Evolutionary conservation across 2,888 invertebrate species (phyloP).

Genomic region (Athripsodes cinereus): DNA sequence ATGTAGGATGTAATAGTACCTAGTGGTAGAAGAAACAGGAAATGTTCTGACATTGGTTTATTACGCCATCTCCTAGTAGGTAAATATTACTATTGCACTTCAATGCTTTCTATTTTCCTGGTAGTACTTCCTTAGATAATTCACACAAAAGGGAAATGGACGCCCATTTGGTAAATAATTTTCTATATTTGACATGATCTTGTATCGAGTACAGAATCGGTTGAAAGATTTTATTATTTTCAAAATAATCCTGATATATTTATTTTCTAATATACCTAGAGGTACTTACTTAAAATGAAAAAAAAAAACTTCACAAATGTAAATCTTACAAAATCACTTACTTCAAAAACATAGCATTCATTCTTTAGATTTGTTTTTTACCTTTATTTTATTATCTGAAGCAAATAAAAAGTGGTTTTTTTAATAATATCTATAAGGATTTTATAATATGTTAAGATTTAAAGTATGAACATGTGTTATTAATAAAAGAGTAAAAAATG

Average conservation of each 20-base stretch:
- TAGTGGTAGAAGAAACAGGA: slow-evolving; percentile 11
- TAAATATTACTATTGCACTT: slow-evolving; percentile 12
- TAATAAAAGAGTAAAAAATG: too few relatives aligned
- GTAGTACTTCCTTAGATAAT: slow-evolving; percentile 12
- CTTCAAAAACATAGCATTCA: too few relatives aligned
- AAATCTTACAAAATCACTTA: too few relatives aligned
- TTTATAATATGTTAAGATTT: too few relatives aligned
- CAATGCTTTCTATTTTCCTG: slow-evolving; percentile 11
- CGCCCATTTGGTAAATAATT: slow-evolving; percentile 10
- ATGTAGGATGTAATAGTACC: neutral
- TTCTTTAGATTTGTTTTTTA: too few relatives aligned
- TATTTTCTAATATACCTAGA: too few relatives aligned
- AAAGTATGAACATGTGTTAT: too few relatives aligned
- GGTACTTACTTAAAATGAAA: too few relatives aligned
- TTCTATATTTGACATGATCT: slow-evolving; percentile 1
- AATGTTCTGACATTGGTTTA: slow-evolving; percentile 25
- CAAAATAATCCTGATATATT: neutral
- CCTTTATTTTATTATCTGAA: too few relatives aligned
- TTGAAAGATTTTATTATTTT: neutral
- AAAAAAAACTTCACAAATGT: too few relatives aligned
- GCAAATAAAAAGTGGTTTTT: too few relatives aligned
- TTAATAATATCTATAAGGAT: too few relatives aligned
- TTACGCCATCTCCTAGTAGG: slow-evolving; percentile 22
- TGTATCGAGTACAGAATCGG: neutral
- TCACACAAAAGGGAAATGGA: slow-evolving; percentile 19